A percentile compares a stretch with the other conserved stretches of the same genome.
Conservation (phyloP, 2,113 vertebrate species). For the Corythornis madagascariensis region DNA sequence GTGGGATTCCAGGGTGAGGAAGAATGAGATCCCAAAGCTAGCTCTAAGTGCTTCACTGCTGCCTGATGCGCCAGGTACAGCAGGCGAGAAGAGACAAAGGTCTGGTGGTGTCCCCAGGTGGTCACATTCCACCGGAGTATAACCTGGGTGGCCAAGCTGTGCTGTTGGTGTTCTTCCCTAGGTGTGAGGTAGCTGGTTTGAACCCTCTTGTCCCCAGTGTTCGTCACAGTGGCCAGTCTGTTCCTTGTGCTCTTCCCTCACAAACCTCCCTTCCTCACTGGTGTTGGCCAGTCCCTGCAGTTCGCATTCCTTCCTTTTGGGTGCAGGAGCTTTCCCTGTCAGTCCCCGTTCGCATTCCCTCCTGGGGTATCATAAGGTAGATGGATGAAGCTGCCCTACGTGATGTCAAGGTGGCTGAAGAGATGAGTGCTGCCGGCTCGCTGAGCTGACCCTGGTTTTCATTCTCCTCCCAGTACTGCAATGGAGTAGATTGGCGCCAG, state of each 20-base stretch:
- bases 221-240: not conserved
- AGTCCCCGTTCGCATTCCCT: not conserved
- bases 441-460: not conserved
- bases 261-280: not conserved
- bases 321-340: not conserved
- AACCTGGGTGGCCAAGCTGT: not conserved
- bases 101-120: accelerated
- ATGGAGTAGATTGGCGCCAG: conserved; percentile 98
- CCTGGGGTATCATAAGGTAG: accelerated
- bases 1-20: conserved; percentile 95
- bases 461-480: conserved; percentile 84
- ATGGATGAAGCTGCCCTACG: not conserved
- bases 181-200: not conserved
- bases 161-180: not conserved
- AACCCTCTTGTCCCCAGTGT: not conserved
- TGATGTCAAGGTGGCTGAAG: not conserved
- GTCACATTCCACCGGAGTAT: not conserved
- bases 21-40: conserved; percentile 9
- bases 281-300: not conserved
- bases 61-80: conserved; percentile 28
- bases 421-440: not conserved
- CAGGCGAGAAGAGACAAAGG: not conserved
- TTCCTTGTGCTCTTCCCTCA: not conserved
- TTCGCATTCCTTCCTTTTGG: accelerated
- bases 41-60: conserved; percentile 44